Base-by-base conservation (phyloP, 2,888 invertebrate species). In the Pelosia muscerda region DNA sequence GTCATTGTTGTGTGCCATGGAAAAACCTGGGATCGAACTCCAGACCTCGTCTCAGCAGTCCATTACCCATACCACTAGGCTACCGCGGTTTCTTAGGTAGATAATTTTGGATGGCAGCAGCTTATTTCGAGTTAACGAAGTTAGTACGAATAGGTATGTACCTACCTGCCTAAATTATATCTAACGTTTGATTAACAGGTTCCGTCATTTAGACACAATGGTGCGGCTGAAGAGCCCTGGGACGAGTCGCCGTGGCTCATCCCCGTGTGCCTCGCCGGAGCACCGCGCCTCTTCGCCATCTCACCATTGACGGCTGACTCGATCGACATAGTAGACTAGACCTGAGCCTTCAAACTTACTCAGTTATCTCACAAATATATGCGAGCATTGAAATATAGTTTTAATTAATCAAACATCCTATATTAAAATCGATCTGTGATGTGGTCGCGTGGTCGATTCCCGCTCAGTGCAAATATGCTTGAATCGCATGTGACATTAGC, bases 151-250 rank as follows among this genome's bases (percentile, higher is more conserved):
- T n/a, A n/a, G n/a, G n/a, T n/a, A n/a, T n/a, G n/a, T n/a, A n/a
- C n/a, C n/a, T 19, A 4, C n/a, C 49, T 49, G 42, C 4, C 54
- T 54, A 56, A 49, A n/a, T 31, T 0, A 53, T 61, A n/a, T n/a
- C n/a, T n/a, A 1, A n/a, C 22, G n/a, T 53, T 38, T 58, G 57
- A 53, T 5, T 71, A 74, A 13, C 85, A 98, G 98, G 85, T 98
- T 98, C 91, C 97, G 98, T 25, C 98, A 98, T 90, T 94, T 98
- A 90, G 98, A 98, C 88, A 97, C 98, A 23, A 97, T 97, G 95
- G 97, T 98, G 42, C 96, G 97, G 0, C 93, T 98, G 80, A 97
- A 97, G 86, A 95, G 96, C 60, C 96, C 97, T 15, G 96, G 96
- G 71, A 95, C 95, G 67, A 94, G 95, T 66, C 96, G 96, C 19